Base-by-base conservation (phyloP, 2,797 vertebrate genomes). In the Atherinosoma microstoma region DNA sequence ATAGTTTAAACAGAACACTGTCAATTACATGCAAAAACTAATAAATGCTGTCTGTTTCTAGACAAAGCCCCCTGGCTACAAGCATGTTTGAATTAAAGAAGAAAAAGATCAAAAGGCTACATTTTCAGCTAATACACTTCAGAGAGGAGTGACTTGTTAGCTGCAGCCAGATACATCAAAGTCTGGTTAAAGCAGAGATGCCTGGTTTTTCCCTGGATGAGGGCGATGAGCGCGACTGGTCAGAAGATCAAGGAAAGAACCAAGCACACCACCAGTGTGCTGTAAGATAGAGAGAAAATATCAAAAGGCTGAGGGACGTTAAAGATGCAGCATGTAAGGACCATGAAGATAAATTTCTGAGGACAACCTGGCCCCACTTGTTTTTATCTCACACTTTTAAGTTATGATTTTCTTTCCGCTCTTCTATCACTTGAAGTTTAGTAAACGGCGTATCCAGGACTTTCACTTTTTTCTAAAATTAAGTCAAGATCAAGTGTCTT, bases 151-250 rank as follows among this genome's bases (percentile, higher is more conserved):
- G 40, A 65, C 61, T 78, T 79, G 65, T 78, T 76, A 81, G 86
- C 83, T 72, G 65, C 75, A 70, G 10, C 59, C 63, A 2, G 62
- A 32, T 4, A 84, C 84, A 83, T 92, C 87, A 89, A 92, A 92
- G 86, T 6, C 38, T 20, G 30, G 74, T 64, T 57, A 40, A 66
- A 75, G 62, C 53, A 45, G 60, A 47, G n/a, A 58, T 29, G 0
- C 2, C 0, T 2, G 18, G 57, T 47, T 74, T 80, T 60, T 69
- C 38, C 38, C 36, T 9, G 76, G 56, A 82, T 54, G 70, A 53
- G 77, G 51, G 63, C 51, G 13, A 36, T 15, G 69, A 83, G 61
- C 36, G 70, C 15, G 4, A 70, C 53, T 65, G 64, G 79, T 88
- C 83, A 84, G 40, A 67, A 53, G 76, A 87, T 86, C 78, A 84